Evolutionary conservation across 2,888 invertebrate species (phyloP).

Genomic region (Hylaea fasciaria): DNA sequence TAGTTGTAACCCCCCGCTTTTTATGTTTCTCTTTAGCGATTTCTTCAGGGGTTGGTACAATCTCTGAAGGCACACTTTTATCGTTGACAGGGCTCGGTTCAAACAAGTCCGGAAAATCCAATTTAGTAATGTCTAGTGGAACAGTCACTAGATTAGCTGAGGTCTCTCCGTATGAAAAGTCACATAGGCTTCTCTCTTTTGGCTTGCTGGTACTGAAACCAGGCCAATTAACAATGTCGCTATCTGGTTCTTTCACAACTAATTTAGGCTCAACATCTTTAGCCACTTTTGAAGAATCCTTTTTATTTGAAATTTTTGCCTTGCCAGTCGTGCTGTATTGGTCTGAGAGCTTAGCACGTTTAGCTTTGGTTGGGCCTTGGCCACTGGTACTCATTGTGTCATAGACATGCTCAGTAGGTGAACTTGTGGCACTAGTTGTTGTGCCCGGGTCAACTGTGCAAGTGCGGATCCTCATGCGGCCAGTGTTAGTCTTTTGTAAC

Average conservation of each 20-base stretch:
- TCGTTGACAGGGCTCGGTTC: constrained; percentile 56
- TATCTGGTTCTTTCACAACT: constrained; percentile 64
- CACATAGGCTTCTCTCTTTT: constrained; percentile 63
- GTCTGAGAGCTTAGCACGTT: constrained; percentile 11
- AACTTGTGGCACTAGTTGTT: constrained; percentile 40
- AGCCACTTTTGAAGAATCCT: too few relatives aligned
- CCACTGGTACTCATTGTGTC: constrained; percentile 56
- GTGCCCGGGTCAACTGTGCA: constrained; percentile 39
- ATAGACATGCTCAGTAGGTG: constrained; percentile 58
- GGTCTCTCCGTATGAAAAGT: constrained; percentile 71
- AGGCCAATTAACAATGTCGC: constrained; percentile 66
- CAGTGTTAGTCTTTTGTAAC: constrained; percentile 72
- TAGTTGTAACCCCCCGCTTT: constrained; percentile 51
- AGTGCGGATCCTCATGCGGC: constrained; percentile 62
- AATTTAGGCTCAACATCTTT: constrained; percentile 49
- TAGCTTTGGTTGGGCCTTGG: constrained; percentile 27
- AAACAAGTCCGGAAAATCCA: constrained; percentile 66
- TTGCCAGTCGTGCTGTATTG: constrained; percentile 2
- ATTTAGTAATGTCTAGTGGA: constrained; percentile 50
- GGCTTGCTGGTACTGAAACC: constrained; percentile 51
- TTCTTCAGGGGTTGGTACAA: constrained; percentile 45
- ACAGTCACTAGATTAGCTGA: constrained; percentile 52
- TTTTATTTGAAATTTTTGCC: too few relatives aligned
- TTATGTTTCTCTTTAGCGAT: constrained; percentile 52
- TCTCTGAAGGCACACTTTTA: constrained; percentile 55